Percentiles rank a stretch among this genome's conserved stretches.
These are phyloP conservation scores for Rhizoglyphus robini DNA, from an alignment of 1,140 invertebrate species.

Conservation along the genomic window DNA sequence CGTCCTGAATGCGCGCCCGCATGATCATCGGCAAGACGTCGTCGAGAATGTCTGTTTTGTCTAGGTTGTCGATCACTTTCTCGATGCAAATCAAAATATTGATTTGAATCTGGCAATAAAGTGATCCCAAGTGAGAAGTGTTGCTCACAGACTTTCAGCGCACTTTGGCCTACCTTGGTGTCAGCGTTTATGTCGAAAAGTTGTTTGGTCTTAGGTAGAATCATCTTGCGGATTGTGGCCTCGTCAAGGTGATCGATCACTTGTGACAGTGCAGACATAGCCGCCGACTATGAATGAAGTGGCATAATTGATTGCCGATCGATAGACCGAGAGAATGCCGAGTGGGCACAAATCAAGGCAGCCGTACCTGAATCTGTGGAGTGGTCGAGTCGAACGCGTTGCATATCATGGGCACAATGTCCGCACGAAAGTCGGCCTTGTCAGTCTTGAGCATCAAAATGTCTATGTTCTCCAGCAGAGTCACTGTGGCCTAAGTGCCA, in stretches of 20 bases:
- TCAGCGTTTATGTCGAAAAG: slow-evolving; percentile 70
- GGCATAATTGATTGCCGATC: neutral
- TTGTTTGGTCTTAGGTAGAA: slow-evolving; percentile 69
- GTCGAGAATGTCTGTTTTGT: slow-evolving; percentile 74
- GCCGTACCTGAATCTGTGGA: slow-evolving; percentile 73
- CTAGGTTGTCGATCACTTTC: slow-evolving; percentile 62
- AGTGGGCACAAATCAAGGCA: neutral
- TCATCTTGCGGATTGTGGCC: slow-evolving; percentile 57
- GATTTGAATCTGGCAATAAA: slow-evolving; percentile 29
- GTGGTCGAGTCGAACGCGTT: slow-evolving; percentile 74
- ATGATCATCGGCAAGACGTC: slow-evolving; percentile 80
- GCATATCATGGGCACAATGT: slow-evolving; percentile 76
- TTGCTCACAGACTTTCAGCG: neutral
- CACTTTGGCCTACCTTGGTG: slow-evolving; percentile 36
- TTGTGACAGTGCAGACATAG: slow-evolving; percentile 69
- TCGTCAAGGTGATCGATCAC: slow-evolving; percentile 73
- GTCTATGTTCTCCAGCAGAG: slow-evolving; percentile 77
- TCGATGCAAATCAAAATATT: slow-evolving; percentile 41
- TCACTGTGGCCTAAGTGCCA: slow-evolving; percentile 77
- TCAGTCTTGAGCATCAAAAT: slow-evolving; percentile 73
- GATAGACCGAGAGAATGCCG: neutral
- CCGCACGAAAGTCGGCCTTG: slow-evolving; percentile 55
- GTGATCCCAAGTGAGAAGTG: neutral
- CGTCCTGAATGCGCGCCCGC: slow-evolving; percentile 69
- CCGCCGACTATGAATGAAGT: slow-evolving; percentile 51